Base-by-base conservation (phyloP, 2,113 vertebrate genomes). In the Struthio camelus region DNA sequence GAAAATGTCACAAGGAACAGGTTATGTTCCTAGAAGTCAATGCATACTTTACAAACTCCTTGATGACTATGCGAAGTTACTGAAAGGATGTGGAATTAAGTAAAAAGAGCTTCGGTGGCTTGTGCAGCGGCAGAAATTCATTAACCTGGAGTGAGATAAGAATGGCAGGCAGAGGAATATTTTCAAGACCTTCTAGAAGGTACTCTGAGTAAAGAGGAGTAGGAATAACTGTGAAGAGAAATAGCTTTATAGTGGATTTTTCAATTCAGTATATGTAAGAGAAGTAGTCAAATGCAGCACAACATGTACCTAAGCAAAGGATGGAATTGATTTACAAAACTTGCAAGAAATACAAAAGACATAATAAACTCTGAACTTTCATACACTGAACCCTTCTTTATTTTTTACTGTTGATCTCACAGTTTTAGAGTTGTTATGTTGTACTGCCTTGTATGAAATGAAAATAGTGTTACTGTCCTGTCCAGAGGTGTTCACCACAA, bases 41-140 rank as follows among this genome's bases (percentile, higher is more conserved):
- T 94, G 75, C 25, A 54, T 32, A 54, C 87, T 75, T 94, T 93
- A 94, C 81, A 95, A 91, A 71, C 62, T 94, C 67, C 71, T 90
- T 93, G 94, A 95, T 87, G 89, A 78, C 84, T 89, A 87, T 79
- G 79, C 42, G 62, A 87, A 91, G 78, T 65, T 94, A 67, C 85
- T 94, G 89, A 95, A 92, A 93, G 30, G 84, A 70, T 59, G 54
- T 0, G 24, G 84, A 94, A 94, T 94, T 80, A 95, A 94, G 73
- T 51, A 79, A 93, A 90, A 95, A 85, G 84, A 0, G 0, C 51
- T 71, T 28, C 67, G 13, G 84, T 70, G 81, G 40, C 64, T 93
- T 2, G 4, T 70, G 67, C 73, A 89, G 80, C 77, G 65, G 71
- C 54, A 8, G 10, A 95, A 97, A 94, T 48, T 53, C 48, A 82